Evolutionary conservation across 2,888 invertebrate genomes (phyloP).

Genomic region (Euphydryas editha): DNA sequence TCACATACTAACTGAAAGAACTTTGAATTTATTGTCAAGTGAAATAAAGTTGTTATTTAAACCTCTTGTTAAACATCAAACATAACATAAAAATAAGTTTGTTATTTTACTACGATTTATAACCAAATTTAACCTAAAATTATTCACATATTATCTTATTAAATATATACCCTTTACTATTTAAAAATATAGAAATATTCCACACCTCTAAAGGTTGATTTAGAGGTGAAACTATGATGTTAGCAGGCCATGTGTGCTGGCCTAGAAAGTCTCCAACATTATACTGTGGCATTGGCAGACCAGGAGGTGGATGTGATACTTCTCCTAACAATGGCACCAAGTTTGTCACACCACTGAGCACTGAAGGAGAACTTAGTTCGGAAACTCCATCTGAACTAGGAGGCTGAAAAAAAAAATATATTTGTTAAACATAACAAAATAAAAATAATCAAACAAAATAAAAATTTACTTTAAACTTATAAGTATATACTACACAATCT

Average conservation of each 20-base stretch:
- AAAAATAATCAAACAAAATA: too few relatives aligned
- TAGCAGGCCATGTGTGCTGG: conserved; percentile 75
- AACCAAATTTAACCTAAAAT: neutral
- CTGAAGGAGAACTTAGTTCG: conserved; percentile 71
- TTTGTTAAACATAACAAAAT: neutral
- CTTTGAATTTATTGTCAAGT: too few relatives aligned
- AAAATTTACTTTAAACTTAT: too few relatives aligned
- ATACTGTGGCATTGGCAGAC: conserved; percentile 76
- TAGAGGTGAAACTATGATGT: conserved; percentile 73
- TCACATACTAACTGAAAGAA: too few relatives aligned
- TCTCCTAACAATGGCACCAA: conserved; percentile 70
- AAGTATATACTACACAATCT: too few relatives aligned
- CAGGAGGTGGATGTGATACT: conserved; percentile 75
- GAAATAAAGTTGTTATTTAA: too few relatives aligned
- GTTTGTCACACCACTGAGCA: conserved; percentile 60
- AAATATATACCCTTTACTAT: neutral
- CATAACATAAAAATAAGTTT: too few relatives aligned
- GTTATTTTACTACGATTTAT: too few relatives aligned
- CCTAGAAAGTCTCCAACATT: conserved; percentile 76
- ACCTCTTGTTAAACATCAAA: too few relatives aligned
- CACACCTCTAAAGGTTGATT: conserved; percentile 80
- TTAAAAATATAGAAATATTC: neutral
- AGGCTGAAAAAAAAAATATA: conserved; percentile 58
- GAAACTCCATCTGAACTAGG: conserved; percentile 66
- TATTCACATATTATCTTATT: neutral